These are phyloP conservation scores for Macrochelys suwanniensis DNA, from an alignment of 2,797 vertebrate species.

Conservation along the genomic window DNA sequence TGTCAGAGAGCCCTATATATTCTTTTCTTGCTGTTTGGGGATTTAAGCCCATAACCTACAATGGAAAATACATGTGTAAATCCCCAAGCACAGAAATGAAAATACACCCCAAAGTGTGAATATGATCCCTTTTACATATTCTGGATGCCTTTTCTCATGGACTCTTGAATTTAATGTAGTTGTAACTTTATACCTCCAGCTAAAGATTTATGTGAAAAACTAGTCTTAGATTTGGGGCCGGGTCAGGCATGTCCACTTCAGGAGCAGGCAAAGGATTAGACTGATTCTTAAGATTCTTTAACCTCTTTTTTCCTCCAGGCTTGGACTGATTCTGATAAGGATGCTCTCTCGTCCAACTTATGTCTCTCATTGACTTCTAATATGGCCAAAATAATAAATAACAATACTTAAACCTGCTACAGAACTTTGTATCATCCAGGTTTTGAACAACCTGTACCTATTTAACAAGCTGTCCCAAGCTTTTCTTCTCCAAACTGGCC, in stretches of 20 bases:
- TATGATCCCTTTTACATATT: not conserved
- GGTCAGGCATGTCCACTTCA: not conserved
- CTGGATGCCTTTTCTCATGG: not conserved
- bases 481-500: not conserved
- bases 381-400: not conserved
- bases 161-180: not conserved
- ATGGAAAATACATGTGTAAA: not conserved
- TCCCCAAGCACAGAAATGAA: not conserved
- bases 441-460: not conserved
- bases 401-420: fast-evolving
- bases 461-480: not conserved
- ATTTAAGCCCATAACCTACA: not conserved
- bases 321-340: not conserved
- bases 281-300: not conserved
- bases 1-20: not conserved
- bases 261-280: not conserved
- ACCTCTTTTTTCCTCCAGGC: not conserved
- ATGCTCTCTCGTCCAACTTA: not conserved
- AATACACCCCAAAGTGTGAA: not conserved
- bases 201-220: not conserved
- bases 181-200: not conserved
- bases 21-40: not conserved
- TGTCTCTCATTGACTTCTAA: fast-evolving
- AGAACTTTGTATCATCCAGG: not conserved
- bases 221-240: not conserved